A percentile compares a stretch with the other conserved stretches of the same genome.
Evolutionary conservation across 2,888 invertebrate species (phyloP).

Genomic region (Melanostoma scalare): DNA sequence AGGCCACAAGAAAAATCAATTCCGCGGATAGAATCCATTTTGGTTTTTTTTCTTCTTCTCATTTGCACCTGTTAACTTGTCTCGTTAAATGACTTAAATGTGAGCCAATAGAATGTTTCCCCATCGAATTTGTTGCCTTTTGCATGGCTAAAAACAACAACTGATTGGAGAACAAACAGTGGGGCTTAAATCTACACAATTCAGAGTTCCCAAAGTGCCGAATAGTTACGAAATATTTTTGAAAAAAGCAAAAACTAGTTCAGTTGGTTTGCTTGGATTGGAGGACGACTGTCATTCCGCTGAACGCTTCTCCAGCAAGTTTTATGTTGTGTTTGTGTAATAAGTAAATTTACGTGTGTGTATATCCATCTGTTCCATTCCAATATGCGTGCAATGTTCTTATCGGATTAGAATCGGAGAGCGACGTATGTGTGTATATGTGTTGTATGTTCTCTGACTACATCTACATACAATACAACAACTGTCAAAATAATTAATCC

Average conservation of each 20-base stretch:
- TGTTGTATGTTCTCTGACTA: conserved; percentile 34
- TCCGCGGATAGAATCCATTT: conserved; percentile 64
- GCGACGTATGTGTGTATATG: conserved; percentile 58
- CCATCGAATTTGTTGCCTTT: conserved; percentile 25
- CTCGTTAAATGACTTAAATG: conserved; percentile 56
- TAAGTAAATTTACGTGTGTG: conserved; percentile 31
- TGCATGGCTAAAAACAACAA: conserved; percentile 22
- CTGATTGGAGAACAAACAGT: too few species aligned
- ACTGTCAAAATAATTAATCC: conserved; percentile 58
- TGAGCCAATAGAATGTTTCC: conserved; percentile 40
- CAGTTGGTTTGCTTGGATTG: conserved; percentile 8
- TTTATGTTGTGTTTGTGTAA: conserved; percentile 4
- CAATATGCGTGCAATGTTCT: conserved; percentile 58
- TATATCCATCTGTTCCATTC: conserved; percentile 69
- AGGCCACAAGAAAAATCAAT: conserved; percentile 67
- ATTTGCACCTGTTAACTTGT: conserved; percentile 71
- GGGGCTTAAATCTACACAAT: background rate
- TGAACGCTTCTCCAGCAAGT: conserved; percentile 52
- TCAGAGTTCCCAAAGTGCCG: conserved; percentile 36
- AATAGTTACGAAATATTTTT: conserved; percentile 41
- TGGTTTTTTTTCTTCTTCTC: conserved; percentile 47
- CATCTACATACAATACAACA: conserved; percentile 1
- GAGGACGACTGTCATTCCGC: conserved; percentile 47
- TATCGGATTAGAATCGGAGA: conserved; percentile 66
- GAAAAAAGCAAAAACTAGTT: conserved; percentile 36